Percentiles rank a stretch among this genome's conserved stretches.
phyloP scores from a whole-genome alignment of 2,113 vertebrate species.

The Cinclus mexicanus region DNA sequence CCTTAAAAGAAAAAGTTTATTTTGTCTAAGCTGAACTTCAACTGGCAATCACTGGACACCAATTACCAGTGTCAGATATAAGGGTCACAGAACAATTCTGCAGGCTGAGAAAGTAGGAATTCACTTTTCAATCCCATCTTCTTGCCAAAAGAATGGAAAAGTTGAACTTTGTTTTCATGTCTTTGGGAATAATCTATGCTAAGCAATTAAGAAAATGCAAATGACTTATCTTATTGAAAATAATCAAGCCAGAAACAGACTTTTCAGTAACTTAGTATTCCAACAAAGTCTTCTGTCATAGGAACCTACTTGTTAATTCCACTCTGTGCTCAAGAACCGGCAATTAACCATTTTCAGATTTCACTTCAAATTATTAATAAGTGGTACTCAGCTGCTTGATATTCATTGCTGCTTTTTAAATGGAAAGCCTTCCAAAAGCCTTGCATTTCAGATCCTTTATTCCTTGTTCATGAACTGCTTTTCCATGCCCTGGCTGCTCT shows the following conservation, averaged over 20 bases:
- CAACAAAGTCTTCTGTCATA: slow-evolving; percentile 33
- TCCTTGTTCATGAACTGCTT: background rate
- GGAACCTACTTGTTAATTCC: slow-evolving; percentile 45
- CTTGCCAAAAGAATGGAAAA: background rate
- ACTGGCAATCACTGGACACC: slow-evolving; percentile 47
- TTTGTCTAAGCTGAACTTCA: slow-evolving; percentile 51
- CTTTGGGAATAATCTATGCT: slow-evolving; percentile 28
- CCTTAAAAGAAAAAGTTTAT: slow-evolving; percentile 56
- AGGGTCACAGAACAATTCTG: slow-evolving; percentile 38
- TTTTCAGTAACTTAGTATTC: slow-evolving; percentile 59
- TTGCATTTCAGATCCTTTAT: background rate
- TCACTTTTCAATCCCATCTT: background rate
- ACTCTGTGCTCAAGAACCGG: slow-evolving; percentile 17
- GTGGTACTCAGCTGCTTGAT: slow-evolving; percentile 44
- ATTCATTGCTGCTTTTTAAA: background rate
- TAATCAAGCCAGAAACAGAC: slow-evolving; percentile 41
- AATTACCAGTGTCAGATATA: slow-evolving; percentile 44
- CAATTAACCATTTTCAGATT: slow-evolving; percentile 65
- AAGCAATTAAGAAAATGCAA: slow-evolving; percentile 61
- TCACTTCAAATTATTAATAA: slow-evolving; percentile 59
- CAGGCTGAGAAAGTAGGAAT: background rate
- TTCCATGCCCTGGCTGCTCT: background rate
- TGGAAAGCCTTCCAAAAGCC: background rate
- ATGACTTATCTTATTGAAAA: slow-evolving; percentile 23
- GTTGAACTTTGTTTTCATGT: slow-evolving; percentile 13